These are phyloP conservation scores for Dicrurus megarhynchus DNA, from an alignment of 2,113 vertebrate species.

Conservation along the genomic window DNA sequence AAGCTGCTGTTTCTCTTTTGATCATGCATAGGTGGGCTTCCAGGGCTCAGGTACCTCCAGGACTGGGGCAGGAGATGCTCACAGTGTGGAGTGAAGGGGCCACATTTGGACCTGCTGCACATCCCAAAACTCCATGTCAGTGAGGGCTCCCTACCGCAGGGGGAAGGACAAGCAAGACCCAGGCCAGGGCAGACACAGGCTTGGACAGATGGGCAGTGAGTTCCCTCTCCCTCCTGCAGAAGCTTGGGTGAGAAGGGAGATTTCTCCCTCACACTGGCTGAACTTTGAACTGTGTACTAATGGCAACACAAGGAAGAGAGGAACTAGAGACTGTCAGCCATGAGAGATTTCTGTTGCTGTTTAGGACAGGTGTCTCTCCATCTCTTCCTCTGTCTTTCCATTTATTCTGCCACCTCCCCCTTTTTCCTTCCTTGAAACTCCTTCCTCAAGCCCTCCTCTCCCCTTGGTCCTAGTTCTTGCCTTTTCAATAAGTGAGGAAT, in stretches of 20 bases:
- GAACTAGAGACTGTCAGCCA: neutral
- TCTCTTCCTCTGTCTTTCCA: neutral
- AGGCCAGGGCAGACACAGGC: neutral
- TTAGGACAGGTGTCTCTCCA: neutral
- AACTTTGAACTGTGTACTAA: neutral
- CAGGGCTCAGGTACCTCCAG: neutral
- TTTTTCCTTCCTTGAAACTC: neutral
- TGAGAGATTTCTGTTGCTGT: neutral
- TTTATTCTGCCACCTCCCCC: neutral
- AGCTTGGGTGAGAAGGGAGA: neutral
- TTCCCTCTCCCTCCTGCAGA: neutral
- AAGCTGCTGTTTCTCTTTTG: neutral
- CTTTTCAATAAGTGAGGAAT: neutral
- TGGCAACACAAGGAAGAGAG: neutral
- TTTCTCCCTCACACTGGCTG: neutral
- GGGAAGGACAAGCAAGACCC: neutral
- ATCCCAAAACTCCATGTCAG: neutral
- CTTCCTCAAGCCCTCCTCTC: neutral
- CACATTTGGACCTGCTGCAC: neutral
- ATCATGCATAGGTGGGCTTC: neutral
- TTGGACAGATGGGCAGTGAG: neutral
- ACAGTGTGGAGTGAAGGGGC: neutral
- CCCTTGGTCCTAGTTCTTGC: neutral
- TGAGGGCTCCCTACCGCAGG: neutral
- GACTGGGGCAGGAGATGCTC: neutral